phyloP scores from a whole-genome alignment of 2,888 invertebrate species.

The Drosophila bunnanda region DNA sequence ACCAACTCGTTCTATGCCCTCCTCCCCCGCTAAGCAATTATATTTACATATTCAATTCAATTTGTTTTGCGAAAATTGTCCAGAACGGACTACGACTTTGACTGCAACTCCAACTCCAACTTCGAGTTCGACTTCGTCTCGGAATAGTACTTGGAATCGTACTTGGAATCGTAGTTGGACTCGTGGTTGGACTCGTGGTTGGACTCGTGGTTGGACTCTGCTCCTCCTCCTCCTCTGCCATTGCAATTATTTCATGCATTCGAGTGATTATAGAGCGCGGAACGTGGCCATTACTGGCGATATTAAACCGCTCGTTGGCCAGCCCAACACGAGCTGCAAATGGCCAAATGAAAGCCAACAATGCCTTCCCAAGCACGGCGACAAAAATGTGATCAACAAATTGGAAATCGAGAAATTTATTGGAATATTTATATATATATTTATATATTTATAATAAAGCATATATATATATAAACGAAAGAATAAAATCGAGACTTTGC shows the following conservation, averaged over 20 bases:
- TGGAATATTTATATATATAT: too few species aligned
- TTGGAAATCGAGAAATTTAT: too few species aligned
- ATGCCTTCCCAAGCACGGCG: neutral
- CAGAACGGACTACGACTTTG: conserved; percentile 28
- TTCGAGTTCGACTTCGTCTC: neutral
- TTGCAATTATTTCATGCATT: conserved; percentile 5
- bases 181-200: neutral
- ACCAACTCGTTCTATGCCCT: conserved; percentile 4
- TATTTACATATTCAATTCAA: conserved; percentile 79
- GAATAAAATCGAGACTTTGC: too few species aligned
- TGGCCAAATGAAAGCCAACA: conserved; percentile 42
- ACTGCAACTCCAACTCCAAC: neutral
- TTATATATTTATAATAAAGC: too few species aligned
- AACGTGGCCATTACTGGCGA: conserved; percentile 79
- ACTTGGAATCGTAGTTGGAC: neutral
- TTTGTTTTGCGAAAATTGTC: conserved; percentile 70
- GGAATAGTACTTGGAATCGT: too few species aligned
- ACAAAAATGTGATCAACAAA: neutral
- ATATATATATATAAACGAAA: too few species aligned
- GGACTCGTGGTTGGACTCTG: conserved; percentile 5
- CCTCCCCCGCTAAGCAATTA: conserved; percentile 60
- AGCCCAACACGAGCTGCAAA: conserved; percentile 52
- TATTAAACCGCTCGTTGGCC: conserved; percentile 60
- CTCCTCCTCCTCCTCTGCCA: neutral
- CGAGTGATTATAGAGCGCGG: conserved; percentile 63